Base-by-base conservation (phyloP, 2,888 invertebrate genomes). In the Oligia latruncula region DNA sequence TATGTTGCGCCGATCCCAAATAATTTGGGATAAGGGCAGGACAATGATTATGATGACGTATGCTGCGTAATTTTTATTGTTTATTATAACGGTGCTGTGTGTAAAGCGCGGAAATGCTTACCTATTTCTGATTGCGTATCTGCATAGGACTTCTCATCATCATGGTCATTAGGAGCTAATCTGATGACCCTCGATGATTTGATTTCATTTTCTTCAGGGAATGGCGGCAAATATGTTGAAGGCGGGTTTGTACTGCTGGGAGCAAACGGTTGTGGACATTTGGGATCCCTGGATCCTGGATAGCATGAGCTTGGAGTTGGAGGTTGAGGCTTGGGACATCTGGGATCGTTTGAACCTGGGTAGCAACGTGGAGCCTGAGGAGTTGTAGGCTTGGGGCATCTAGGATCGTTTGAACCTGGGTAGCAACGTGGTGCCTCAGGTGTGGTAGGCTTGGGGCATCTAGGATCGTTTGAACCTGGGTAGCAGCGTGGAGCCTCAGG, bases 191-290 rank as follows among this genome's bases (percentile, higher is more conserved):
- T 92, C 29, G 89, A 83, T 9, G 95, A 90, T 80, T 93, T 93
- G 2, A 96, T 89, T 92, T 96, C 96, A 88, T 96, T 96, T 84
- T 94, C 95, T 76, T 91, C 91, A 0, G 96, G 95, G 88, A 96
- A 95, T 20, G 97, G 97, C 11, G 97, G 97, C 58, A 97, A 92
- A 84, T 97, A 97, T 17, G 96, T 96, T 2, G 95, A 93, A 81
- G 97, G 95, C 84, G 97, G 94, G 84, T 95, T 95, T 52, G 95
- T 94, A 88, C 96, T 94, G 82, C 94, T 94, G 49, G 95, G 94
- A 81, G 96, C 93, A 91, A 97, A 94, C 60, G 95, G 95, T 87
- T 96, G 94, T 66, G 94, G 96, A 89, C 95, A 96, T 90, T 92
- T 96, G 13, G 96, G 95, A 85, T 96, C 94, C 86, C 86, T 94